phyloP scores from a whole-genome alignment of 2,797 vertebrate genomes.

The Pseudocheirus occidentalis region DNA sequence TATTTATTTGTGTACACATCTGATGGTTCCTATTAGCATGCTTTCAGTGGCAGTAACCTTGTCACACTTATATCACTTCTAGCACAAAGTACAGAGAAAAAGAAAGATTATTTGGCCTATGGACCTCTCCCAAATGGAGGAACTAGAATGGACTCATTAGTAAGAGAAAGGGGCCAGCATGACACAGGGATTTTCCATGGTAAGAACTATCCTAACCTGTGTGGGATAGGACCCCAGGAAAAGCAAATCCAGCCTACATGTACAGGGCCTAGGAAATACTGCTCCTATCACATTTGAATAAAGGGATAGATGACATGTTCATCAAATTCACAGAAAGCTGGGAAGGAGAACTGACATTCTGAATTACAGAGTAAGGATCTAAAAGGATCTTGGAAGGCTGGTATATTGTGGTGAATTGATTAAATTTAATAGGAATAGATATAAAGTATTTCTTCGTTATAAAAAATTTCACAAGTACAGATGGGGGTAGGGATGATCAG shows the following conservation, averaged over 20 bases:
- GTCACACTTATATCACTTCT: neutral
- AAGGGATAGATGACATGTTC: neutral
- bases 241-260: neutral
- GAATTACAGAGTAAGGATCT: neutral
- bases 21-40: neutral
- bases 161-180: neutral
- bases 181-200: neutral
- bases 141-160: neutral
- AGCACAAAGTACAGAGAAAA: neutral
- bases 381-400: neutral
- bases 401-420: neutral
- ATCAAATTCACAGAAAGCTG: neutral
- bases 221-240: neutral
- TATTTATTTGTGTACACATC: neutral
- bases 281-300: neutral
- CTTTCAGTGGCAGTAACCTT: neutral
- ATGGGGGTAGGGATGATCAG: neutral
- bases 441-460: neutral
- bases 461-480: neutral
- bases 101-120: neutral
- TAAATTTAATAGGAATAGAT: neutral
- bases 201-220: neutral
- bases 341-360: neutral
- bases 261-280: neutral
- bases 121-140: neutral